Conservation (phyloP, 2,888 invertebrate genomes). For the Chrysina gloriosa region DNA sequence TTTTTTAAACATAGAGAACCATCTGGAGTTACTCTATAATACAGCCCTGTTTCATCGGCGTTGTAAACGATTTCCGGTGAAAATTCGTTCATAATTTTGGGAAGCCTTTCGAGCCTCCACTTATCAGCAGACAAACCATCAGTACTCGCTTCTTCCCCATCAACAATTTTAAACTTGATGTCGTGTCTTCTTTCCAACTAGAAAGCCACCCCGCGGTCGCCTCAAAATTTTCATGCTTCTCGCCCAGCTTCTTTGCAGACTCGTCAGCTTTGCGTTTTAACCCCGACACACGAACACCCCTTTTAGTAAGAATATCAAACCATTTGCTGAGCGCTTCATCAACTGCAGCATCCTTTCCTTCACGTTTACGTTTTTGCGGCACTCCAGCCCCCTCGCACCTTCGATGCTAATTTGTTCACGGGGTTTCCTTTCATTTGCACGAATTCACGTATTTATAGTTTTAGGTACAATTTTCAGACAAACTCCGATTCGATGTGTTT, state of each 20-base stretch:
- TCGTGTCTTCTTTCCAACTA: neutral
- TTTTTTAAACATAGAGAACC: neutral
- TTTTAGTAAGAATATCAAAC: neutral
- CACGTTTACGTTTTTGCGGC: neutral
- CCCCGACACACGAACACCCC: neutral
- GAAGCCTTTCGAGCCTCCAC: neutral
- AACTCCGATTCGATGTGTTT: neutral
- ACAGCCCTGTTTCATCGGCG: neutral
- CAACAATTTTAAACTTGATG: neutral
- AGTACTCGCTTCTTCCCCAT: neutral
- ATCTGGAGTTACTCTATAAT: no score
- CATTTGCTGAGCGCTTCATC: neutral
- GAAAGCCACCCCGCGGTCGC: no score
- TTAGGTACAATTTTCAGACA: neutral
- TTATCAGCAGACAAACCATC: neutral
- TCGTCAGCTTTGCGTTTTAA: neutral
- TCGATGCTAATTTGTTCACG: neutral
- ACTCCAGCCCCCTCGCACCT: no score
- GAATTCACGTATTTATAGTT: neutral
- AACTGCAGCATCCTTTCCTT: neutral
- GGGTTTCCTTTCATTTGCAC: neutral
- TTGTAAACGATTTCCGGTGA: neutral
- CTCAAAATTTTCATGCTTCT: neutral
- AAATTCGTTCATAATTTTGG: conserved; percentile 10
- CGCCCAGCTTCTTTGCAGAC: neutral